Base-by-base conservation (phyloP, 2,888 invertebrate genomes). In the Microchrysa polita region DNA sequence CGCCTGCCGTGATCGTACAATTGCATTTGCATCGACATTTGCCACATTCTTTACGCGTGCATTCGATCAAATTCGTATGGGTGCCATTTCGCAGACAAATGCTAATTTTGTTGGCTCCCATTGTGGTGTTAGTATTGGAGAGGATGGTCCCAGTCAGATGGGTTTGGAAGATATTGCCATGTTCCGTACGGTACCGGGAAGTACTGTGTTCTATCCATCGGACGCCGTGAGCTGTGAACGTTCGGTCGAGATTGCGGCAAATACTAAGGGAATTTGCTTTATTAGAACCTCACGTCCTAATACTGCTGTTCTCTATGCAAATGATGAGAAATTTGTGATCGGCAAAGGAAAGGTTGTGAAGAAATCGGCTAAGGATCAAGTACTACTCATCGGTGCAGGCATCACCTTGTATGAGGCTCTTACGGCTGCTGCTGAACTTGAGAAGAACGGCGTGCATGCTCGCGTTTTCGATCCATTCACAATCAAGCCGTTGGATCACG, bases 101-200 rank as follows among this genome's bases (percentile, higher is more conserved):
- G 93, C 96, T 20, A 99, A 98, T 86, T 95, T 97, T 84, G 95
- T 88, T 75, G 98, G 98, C 0, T 98, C 98, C 0, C 99, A 99
- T 86, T 97, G 96, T 85, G 99, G 99, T 57, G 93, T 98, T 22
- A 96, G 96, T 81, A 99, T 99, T 86, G 99, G 98, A 42, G 98
- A 98, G 86, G 98, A 98, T 86, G 98, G 98, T 0, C 98, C 99
- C 18, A 96, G 96, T 73, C 99, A 99, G 87, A 99, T 99, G 99
- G 99, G 96, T 4, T 88, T 99, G n/a, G 99, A 99, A 86, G 99
- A 99, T 85, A 84, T 99, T 74, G 95, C 97, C 0, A 89, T 99
- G 88, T 99, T 99, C 91, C 90, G 98, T 55, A 85, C 94, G 4
- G 90, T 99, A 77, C 96, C 98, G 72, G 93, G 93, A 75, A 88